Conservation (phyloP, 1,140 invertebrate species). For the Brachionus asplanchnoidis region DNA sequence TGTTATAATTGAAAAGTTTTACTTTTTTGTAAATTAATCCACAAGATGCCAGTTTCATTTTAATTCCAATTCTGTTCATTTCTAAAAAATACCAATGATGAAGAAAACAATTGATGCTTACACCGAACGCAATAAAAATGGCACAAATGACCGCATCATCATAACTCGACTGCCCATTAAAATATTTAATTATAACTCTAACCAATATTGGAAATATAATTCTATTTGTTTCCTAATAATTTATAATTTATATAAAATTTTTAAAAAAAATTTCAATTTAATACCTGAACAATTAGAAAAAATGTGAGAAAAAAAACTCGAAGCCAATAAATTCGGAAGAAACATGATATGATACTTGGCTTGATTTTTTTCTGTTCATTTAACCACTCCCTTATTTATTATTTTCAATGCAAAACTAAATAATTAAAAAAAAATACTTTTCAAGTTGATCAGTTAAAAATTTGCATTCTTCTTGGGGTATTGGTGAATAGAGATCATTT, state of each 20-base stretch:
- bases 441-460: slow-evolving; percentile 22
- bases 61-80: slow-evolving; percentile 66
- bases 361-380: neutral
- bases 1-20: too few species aligned
- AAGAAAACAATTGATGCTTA: slow-evolving; percentile 66
- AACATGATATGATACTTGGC: neutral
- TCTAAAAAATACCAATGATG: slow-evolving; percentile 74
- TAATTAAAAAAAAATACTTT: neutral
- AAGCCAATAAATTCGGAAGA: neutral
- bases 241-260: neutral
- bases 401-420: neutral
- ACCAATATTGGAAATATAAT: slow-evolving; percentile 54
- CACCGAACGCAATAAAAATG: slow-evolving; percentile 63
- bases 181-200: slow-evolving; percentile 52
- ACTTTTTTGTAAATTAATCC: slow-evolving; percentile 74
- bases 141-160: slow-evolving; percentile 52
- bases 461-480: neutral
- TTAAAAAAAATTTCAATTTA: neutral
- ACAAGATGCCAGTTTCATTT: slow-evolving; percentile 70
- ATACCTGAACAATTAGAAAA: neutral
- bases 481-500: neutral
- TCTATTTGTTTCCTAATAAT: slow-evolving; percentile 50
- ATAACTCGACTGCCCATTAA: slow-evolving; percentile 45
- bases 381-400: neutral
- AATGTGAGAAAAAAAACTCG: neutral